Conservation (phyloP, 2,797 vertebrate genomes). For the Ctenopoma kingsleyae region DNA sequence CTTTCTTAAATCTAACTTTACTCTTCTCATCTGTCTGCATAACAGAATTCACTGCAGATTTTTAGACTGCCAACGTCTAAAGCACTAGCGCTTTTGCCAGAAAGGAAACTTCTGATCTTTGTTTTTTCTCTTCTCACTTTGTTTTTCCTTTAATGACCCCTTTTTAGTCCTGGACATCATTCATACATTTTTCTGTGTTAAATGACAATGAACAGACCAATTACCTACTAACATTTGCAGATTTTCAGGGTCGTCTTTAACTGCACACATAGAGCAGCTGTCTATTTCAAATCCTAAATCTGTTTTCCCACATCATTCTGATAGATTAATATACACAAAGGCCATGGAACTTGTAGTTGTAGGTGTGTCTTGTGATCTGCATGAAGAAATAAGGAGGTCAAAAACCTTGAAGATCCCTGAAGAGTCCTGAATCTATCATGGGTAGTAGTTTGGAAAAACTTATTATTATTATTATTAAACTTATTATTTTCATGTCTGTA, state of each 20-base stretch:
- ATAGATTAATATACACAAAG: not conserved
- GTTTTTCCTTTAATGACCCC: not conserved
- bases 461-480: too few relatives aligned
- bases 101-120: not conserved
- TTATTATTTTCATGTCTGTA: not conserved
- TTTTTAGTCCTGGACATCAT: not conserved
- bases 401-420: too few relatives aligned
- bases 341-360: not conserved
- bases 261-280: not conserved
- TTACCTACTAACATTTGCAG: not conserved
- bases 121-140: not conserved
- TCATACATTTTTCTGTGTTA: not conserved
- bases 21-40: conserved; percentile 1
- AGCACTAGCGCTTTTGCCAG: not conserved
- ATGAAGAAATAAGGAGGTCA: not conserved
- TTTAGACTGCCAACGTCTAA: not conserved
- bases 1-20: not conserved
- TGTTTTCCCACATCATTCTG: conserved; percentile 3
- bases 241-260: not conserved
- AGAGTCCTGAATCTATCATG: too few relatives aligned
- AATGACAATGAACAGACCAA: not conserved
- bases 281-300: not conserved
- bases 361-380: not conserved
- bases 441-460: not conserved
- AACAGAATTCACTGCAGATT: conserved; percentile 3